Evolutionary conservation across 2,113 vertebrate genomes (phyloP), one percentile per base, ranked within the genome.

Genomic region (Mola mola): DNA sequence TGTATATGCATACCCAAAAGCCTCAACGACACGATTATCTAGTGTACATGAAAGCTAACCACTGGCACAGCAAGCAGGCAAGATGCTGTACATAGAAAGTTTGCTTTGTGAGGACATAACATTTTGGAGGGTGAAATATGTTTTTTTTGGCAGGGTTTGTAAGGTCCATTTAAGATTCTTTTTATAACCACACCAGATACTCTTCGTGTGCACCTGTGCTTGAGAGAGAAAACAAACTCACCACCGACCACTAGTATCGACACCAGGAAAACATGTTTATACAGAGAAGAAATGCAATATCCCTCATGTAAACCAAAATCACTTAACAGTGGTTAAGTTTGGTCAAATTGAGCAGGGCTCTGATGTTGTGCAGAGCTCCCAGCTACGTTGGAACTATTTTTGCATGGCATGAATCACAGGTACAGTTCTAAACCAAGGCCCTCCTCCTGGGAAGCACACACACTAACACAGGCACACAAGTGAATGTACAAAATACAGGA

Each of bases 391-490:
- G 4, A 43, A 25, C 34, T 62, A 46, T 67, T 65, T 72, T 51
- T 81, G 28, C 24, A 10, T 17, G 40, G 26, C 26, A 53, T 69
- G 49, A 82, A 72, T 63, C 64, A 66, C 40, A 69, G 66, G 48
- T 73, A 61, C 46, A 61, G 34, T 47, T 67, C 13, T 53, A 25
- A 42, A 51, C 43, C 28, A 50, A 53, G 48, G 11, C 20, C 25
- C 17, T 43, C 13, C 17, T 13, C 42, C 6, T 33, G 5, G 53
- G 22, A 33, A 7, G 13, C 47, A 66, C 29, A 33, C 13, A 25
- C 36, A 43, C 38, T 34, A 11, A 38, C 26, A 48, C 20, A 52
- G 22, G 20, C 42, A 28, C 22, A 28, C 10, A 28, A 31, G 37
- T 31, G 50, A 61, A 44, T 31, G 62, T 29, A 29, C n/a, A 59